Percentiles rank a stretch among this genome's conserved stretches.
Evolutionary conservation across 1,140 invertebrate species (phyloP).

Genomic region (Caerostris darwini): DNA sequence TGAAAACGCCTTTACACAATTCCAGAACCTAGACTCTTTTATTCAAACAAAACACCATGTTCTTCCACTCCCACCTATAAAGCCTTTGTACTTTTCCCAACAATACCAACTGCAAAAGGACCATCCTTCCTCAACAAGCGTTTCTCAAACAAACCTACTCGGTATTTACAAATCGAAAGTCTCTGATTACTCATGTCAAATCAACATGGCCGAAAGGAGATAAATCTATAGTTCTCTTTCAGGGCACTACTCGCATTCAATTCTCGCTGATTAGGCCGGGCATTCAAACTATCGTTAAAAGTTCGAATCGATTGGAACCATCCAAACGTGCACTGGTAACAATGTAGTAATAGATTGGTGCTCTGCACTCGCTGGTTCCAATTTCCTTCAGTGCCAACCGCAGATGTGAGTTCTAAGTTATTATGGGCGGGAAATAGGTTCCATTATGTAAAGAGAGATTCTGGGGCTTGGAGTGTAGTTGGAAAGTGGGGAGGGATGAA

Average conservation of each 20-base stretch:
- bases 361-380: conserved; percentile 21
- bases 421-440: conserved; percentile 37
- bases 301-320: conserved; percentile 40
- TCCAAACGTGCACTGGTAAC: conserved; percentile 26
- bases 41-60: too few species aligned
- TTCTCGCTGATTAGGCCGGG: conserved; percentile 34
- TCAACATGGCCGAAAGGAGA: conserved; percentile 46
- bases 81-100: too few species aligned
- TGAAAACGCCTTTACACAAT: too few species aligned
- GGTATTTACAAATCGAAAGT: conserved; percentile 39
- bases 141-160: conserved; percentile 7
- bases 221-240: conserved; percentile 41
- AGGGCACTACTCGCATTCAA: conserved; percentile 16
- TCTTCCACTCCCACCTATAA: too few species aligned
- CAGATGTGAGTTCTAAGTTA: conserved; percentile 61
- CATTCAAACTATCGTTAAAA: conserved; percentile 67
- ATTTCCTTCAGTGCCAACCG: conserved; percentile 21
- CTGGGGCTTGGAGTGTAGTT: neutral
- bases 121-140: too few species aligned
- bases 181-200: conserved; percentile 49
- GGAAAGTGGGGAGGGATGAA: neutral
- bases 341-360: conserved; percentile 65
- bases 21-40: too few species aligned
- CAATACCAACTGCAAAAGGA: too few species aligned
- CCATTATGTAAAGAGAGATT: conserved; percentile 20